Evolutionary conservation across 2,888 invertebrate genomes (phyloP), one percentile per base, ranked within the genome.

Genomic region (Ectobius pallidus): DNA sequence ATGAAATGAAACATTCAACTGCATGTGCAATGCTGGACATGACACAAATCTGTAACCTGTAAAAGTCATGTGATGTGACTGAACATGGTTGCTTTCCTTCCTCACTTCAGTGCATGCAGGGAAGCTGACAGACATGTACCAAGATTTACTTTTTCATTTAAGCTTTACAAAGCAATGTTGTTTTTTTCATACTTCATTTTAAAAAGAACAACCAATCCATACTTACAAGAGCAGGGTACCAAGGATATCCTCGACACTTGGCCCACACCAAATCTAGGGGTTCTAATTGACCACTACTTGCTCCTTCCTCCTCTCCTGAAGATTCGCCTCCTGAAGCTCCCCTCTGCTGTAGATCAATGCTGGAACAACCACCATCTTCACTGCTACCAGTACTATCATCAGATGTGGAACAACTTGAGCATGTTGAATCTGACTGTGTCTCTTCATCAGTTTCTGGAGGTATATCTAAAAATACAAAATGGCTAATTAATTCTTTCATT

Each of bases 221-320:
- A 77, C 80, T 82, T 79, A 87, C 86, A 76, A 98, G 85, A 3
- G 97, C 97, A 61, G 97, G 98, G 85, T 97, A 97, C 97, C 97
- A 98, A 0, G 97, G 97, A 84, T 97, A 97, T 25, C 97, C 95
- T 77, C 94, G 90, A 85, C 97, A 97, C 82, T 98, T 97, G 20
- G 97, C 97, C 98, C 97, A 98, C 1, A 98, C 97, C 61, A 97
- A 87, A 82, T 96, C 95, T 75, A 97, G 84, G 1, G 96, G 95
- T 79, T 94, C 92, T 73, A 96, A 82, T 39, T 25, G 55, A 18
- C 18, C 67, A 49, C 22, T 18, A 65, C 55, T 72, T 20, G 11
- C 75, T 46, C 70, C 71, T 61, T 82, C 55, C 9, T 71, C 78
- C 18, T 78, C 80, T 42, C 52, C 72, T 68, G 70, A 70, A 14